These are phyloP conservation scores for Pterophyllum scalare DNA, from an alignment of 2,113 vertebrate species.

Conservation along the genomic window DNA sequence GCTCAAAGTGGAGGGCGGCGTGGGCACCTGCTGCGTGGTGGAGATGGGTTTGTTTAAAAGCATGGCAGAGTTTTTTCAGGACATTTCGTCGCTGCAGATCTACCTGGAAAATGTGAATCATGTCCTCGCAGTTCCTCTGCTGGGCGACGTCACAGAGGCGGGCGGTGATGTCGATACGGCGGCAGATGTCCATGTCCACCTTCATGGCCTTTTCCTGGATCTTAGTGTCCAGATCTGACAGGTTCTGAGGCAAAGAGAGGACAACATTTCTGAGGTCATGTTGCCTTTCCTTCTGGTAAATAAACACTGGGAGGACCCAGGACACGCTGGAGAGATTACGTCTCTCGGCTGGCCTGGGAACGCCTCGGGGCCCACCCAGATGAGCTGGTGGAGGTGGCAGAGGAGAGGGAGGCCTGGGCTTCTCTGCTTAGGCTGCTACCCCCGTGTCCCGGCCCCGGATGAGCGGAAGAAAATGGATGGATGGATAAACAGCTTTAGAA, in stretches of 20 bases:
- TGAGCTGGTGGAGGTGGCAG: too few species aligned
- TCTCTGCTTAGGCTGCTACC: too few species aligned
- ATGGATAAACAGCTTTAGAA: too few species aligned
- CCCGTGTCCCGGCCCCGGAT: too few species aligned
- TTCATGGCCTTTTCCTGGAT: constrained; percentile 99
- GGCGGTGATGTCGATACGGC: constrained; percentile 95
- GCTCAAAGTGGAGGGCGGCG: constrained; percentile 75
- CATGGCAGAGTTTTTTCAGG: too few species aligned
- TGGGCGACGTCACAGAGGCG: constrained; percentile 93
- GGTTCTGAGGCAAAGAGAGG: constrained; percentile 76
- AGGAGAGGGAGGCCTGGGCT: too few species aligned
- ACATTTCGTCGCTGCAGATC: rapidly evolving
- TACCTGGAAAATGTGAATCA: constrained; percentile 95
- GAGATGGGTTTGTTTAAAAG: not conserved
- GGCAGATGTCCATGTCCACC: constrained; percentile 98
- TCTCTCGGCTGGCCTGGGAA: too few species aligned
- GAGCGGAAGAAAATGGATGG: too few species aligned
- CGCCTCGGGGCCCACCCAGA: too few species aligned
- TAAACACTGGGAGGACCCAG: not conserved
- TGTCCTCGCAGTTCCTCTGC: constrained; percentile 94
- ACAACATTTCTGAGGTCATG: not conserved
- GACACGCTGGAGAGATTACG: too few species aligned
- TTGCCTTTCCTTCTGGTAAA: not conserved
- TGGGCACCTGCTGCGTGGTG: constrained; percentile 63
- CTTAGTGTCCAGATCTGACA: constrained; percentile 92